A percentile compares a stretch with the other conserved stretches of the same genome.
These are phyloP conservation scores for Caradrina kadenii DNA, from an alignment of 2,888 invertebrate genomes.

Conservation along the genomic window DNA sequence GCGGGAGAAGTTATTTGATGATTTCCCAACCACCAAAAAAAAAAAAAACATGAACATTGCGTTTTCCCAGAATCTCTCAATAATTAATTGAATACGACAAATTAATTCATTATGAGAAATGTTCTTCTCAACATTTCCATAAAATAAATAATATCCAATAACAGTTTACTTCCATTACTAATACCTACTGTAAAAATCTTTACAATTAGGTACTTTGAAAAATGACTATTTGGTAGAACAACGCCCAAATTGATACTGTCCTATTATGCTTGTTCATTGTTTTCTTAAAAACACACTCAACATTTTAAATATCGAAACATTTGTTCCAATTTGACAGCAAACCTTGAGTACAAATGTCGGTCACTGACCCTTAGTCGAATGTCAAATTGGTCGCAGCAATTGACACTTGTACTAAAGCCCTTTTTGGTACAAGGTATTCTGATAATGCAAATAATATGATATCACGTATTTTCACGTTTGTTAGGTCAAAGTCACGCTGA, in stretches of 20 bases:
- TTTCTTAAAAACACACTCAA: background rate
- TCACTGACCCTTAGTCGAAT: conserved; percentile 42
- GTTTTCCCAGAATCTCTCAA: no score
- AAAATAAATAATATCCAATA: no score
- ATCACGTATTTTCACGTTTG: conserved; percentile 47
- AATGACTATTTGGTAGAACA: no score
- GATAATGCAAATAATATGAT: conserved; percentile 33
- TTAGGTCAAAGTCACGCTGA: conserved; percentile 53
- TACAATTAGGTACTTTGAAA: no score
- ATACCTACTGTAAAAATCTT: no score
- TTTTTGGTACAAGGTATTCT: conserved; percentile 54
- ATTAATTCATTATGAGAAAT: no score
- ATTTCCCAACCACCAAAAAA: no score
- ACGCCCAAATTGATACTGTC: background rate
- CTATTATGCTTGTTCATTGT: background rate
- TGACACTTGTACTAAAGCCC: conserved; percentile 29
- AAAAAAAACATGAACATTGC: no score
- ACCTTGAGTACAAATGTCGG: conserved; percentile 39
- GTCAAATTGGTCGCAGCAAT: conserved; percentile 21
- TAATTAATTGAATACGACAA: no score
- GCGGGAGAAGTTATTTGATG: no score
- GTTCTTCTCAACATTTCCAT: no score
- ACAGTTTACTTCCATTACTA: no score
- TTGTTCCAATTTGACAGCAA: conserved; percentile 14
- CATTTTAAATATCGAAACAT: background rate